A percentile compares a stretch with the other conserved stretches of the same genome.
Conservation (phyloP, 2,888 invertebrate species). For the Drosophila imparisetae region DNA sequence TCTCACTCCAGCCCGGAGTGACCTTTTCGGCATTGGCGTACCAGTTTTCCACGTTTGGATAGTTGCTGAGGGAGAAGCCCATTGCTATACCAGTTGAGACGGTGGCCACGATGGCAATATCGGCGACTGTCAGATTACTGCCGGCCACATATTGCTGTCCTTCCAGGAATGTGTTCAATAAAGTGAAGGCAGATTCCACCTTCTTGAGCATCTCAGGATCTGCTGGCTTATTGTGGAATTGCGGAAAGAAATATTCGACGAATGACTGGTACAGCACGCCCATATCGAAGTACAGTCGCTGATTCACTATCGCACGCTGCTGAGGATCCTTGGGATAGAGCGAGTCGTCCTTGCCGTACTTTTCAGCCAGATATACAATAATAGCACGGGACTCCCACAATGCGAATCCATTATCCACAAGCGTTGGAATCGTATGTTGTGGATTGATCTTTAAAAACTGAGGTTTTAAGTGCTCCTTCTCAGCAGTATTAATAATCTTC, state of each 20-base stretch:
- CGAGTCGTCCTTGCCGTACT: slow-evolving; percentile 91
- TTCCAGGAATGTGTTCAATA: slow-evolving; percentile 90
- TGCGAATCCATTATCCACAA: slow-evolving; percentile 92
- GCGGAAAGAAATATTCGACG: slow-evolving; percentile 88
- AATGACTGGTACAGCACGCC: slow-evolving; percentile 89
- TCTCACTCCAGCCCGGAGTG: slow-evolving; percentile 87
- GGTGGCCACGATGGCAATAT: slow-evolving; percentile 88
- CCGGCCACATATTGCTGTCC: slow-evolving; percentile 90
- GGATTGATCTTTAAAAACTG: slow-evolving; percentile 91
- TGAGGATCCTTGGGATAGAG: slow-evolving; percentile 91
- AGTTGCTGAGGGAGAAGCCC: slow-evolving; percentile 88
- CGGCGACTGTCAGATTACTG: slow-evolving; percentile 90
- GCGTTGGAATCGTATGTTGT: slow-evolving; percentile 92
- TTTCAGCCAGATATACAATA: slow-evolving; percentile 90
- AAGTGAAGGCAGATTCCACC: slow-evolving; percentile 88
- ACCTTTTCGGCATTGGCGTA: slow-evolving; percentile 86
- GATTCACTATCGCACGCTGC: slow-evolving; percentile 90
- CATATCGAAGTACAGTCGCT: slow-evolving; percentile 91
- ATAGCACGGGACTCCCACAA: slow-evolving; percentile 94
- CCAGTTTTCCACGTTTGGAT: slow-evolving; percentile 89
- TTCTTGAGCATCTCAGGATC: slow-evolving; percentile 89
- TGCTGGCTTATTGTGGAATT: slow-evolving; percentile 86
- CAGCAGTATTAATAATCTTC: slow-evolving; percentile 86
- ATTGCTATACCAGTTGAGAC: slow-evolving; percentile 89
- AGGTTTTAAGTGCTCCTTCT: slow-evolving; percentile 88